Conservation (phyloP, 2,113 vertebrate genomes). For the Gymnobelideus leadbeateri region DNA sequence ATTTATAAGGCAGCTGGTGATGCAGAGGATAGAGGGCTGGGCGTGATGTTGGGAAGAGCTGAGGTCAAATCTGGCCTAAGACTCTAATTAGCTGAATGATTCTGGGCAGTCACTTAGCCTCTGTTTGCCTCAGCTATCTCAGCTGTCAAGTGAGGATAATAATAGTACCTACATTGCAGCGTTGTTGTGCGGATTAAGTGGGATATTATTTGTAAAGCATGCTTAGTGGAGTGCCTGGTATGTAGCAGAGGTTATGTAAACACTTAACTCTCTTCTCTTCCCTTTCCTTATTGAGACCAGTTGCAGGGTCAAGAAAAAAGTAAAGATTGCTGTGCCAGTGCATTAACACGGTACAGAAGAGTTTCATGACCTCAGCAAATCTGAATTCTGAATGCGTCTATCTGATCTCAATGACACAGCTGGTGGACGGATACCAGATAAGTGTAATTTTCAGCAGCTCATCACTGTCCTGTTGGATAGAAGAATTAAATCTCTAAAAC, state of each 20-base stretch:
- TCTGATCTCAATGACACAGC: neutral
- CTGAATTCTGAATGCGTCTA: neutral
- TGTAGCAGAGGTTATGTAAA: neutral
- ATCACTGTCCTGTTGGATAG: neutral
- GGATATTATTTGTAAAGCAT: neutral
- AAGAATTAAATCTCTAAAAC: neutral
- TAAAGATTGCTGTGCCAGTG: neutral
- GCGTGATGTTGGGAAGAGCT: neutral
- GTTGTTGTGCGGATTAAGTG: neutral
- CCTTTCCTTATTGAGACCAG: neutral
- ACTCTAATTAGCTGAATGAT: neutral
- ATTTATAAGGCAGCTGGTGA: neutral
- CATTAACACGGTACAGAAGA: conserved; percentile 42
- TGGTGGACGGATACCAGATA: neutral
- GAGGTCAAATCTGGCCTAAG: neutral
- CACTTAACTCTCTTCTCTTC: too few relatives aligned
- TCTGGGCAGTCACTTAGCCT: neutral
- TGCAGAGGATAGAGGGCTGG: too few relatives aligned
- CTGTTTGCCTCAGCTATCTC: neutral
- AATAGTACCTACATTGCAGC: neutral
- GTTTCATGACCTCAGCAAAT: neutral
- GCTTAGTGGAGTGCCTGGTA: neutral
- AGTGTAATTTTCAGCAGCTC: neutral
- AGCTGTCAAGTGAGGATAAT: neutral
- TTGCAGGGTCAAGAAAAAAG: neutral